Evolutionary conservation across 2,888 invertebrate genomes (phyloP).

Genomic region (Ptilodon capucinus): DNA sequence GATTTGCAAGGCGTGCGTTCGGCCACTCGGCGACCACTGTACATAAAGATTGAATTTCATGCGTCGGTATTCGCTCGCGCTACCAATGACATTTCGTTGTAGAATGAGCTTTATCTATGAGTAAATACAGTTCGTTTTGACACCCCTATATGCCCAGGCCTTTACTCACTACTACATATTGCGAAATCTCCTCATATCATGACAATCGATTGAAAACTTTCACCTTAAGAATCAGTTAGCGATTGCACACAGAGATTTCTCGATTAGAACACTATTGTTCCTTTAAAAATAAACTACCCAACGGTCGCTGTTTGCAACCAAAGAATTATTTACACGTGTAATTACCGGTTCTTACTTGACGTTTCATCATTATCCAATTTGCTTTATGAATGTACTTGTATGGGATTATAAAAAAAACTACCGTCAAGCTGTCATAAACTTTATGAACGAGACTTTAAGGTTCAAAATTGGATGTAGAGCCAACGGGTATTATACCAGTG

Average conservation of each 20-base stretch:
- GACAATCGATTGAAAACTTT: not conserved
- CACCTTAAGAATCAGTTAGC: not conserved
- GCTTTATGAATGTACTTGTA: not conserved
- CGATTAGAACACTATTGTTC: no score
- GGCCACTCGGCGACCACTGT: no score
- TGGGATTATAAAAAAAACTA: not conserved
- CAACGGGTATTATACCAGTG: not conserved
- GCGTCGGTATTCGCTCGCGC: no score
- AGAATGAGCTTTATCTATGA: no score
- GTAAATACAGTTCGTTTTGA: no score
- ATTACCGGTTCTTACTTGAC: slow-evolving; percentile 9
- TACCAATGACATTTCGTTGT: no score
- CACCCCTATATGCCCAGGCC: no score
- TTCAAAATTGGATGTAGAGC: slow-evolving; percentile 4
- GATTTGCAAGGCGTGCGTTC: no score
- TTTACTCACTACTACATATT: no score
- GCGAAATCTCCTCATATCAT: not conserved
- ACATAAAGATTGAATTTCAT: no score
- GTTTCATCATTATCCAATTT: slow-evolving; percentile 18
- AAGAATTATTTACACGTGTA: slow-evolving; percentile 13
- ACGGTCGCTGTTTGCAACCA: slow-evolving; percentile 1
- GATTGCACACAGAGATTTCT: slow-evolving; percentile 13
- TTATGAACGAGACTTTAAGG: slow-evolving; percentile 3
- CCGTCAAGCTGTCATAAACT: not conserved
- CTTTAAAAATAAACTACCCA: not conserved